Evolutionary conservation across 2,113 vertebrate genomes (phyloP).

Genomic region (Plotosus lineatus): DNA sequence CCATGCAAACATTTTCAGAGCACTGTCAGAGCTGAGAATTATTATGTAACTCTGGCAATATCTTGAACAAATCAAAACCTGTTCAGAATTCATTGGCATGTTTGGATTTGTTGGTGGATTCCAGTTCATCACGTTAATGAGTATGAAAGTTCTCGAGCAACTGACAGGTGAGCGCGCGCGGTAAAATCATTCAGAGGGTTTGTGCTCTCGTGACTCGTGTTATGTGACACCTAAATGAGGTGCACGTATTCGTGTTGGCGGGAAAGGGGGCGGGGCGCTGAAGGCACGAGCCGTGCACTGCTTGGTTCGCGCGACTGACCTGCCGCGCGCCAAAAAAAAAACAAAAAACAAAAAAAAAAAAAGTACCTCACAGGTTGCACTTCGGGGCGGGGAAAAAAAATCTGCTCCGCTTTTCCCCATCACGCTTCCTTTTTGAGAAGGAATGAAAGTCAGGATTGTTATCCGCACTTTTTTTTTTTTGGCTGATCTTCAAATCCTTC

Average conservation of each 20-base stretch:
- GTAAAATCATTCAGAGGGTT: neutral
- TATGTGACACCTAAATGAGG: neutral
- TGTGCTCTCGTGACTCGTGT: no score
- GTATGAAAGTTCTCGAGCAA: neutral
- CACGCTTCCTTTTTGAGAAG: neutral
- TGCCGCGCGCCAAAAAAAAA: neutral
- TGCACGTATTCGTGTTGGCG: neutral
- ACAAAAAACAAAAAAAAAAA: no score
- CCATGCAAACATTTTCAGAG: no score
- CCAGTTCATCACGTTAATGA: neutral
- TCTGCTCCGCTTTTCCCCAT: neutral
- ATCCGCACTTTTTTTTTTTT: neutral
- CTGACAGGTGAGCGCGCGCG: neutral
- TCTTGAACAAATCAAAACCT: neutral
- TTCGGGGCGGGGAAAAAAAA: neutral
- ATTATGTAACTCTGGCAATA: neutral
- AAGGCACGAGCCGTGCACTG: conserved; percentile 8
- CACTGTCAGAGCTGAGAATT: neutral
- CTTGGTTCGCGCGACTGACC: neutral
- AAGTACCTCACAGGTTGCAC: neutral
- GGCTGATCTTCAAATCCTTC: neutral
- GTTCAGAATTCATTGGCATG: neutral
- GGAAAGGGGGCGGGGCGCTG: neutral
- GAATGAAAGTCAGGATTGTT: neutral
- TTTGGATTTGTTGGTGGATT: neutral